Evolutionary conservation across 2,888 invertebrate genomes (phyloP), one percentile per base, ranked within the genome.

Genomic region (Lithophane socia): DNA sequence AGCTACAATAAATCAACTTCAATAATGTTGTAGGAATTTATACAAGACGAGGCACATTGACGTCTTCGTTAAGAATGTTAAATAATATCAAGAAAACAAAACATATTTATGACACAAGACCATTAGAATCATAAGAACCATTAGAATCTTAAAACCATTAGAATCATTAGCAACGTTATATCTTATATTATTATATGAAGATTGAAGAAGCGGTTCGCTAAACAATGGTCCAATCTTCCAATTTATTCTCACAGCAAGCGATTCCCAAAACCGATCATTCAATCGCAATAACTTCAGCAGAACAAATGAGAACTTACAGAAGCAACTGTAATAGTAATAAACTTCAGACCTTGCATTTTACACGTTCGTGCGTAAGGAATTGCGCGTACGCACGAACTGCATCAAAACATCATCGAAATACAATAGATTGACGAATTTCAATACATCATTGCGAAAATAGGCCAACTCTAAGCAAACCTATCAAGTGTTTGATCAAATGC

Each of bases 381-480:
- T 29, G 78, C 63, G 63, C 44, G 52, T 67, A 78, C 77, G 79
- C 86, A 80, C 77, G 80, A 79, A 69, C 74, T 65, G 66, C 81
- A 83, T 73, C 82, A 63, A 66, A 81, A 70, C 73, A 77, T 78
- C 85, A 80, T 78, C 80, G 29, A 78, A 86, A 75, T 68, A 84
- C 85, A 83, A 85, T 85, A 60, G 82, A 86, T 82, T 75, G n/a
- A 73, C 74, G 29, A 74, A 67, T 78, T 81, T 79, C 78, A 81
- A 86, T 86, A 78, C 73, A 64, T 74, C 24, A 73, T 87, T 87
- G 79, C 79, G 80, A 82, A 87, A 87, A 69, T 88, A 66, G 87
- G 87, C 68, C 87, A 79, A 72, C 69, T 76, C 76, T 63, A 73
- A 56, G 65, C 84, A 84, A 85, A 77, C 69, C 69, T 71, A 80